Percentiles rank a stretch among this genome's conserved stretches.
Conservation (phyloP, 2,888 invertebrate species). For the Hybos culiciformis region DNA sequence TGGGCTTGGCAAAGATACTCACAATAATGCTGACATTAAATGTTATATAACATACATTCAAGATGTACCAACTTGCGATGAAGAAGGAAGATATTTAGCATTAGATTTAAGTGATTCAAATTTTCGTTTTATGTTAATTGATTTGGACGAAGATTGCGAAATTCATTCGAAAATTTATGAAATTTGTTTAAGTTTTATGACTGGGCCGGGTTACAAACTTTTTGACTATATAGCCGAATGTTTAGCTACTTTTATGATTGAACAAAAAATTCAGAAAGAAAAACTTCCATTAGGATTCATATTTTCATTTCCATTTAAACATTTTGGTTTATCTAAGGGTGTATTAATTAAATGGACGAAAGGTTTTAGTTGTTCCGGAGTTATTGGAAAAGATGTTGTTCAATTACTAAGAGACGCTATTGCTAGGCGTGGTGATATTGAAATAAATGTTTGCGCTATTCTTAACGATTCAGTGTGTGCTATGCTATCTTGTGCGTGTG, state of each 20-base stretch:
- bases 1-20: conserved; percentile 63
- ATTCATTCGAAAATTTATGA: conserved; percentile 95
- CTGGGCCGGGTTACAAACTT: conserved; percentile 71
- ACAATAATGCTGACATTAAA: conserved; percentile 66
- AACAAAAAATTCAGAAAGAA: conserved; percentile 57
- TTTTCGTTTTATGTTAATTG: conserved; percentile 86
- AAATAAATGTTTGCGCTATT: conserved; percentile 75
- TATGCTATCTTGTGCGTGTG: conserved; percentile 83
- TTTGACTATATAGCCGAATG: conserved; percentile 95
- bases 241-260: conserved; percentile 73
- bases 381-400: conserved; percentile 81
- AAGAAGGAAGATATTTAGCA: conserved; percentile 85
- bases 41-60: conserved; percentile 93
- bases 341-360: conserved; percentile 86
- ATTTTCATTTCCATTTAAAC: conserved; percentile 85
- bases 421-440: conserved; percentile 62
- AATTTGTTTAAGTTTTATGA: conserved; percentile 84
- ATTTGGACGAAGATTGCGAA: conserved; percentile 58
- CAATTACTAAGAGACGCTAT: conserved; percentile 75
- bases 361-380: conserved; percentile 83
- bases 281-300: conserved; percentile 85
- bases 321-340: conserved; percentile 75
- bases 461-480: conserved; percentile 91
- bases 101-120: conserved; percentile 97
- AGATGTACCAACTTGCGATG: conserved; percentile 86